Percentiles rank a stretch among this genome's conserved stretches.
Conservation (phyloP, 2,888 invertebrate species). For the Nowickia ferox region DNA sequence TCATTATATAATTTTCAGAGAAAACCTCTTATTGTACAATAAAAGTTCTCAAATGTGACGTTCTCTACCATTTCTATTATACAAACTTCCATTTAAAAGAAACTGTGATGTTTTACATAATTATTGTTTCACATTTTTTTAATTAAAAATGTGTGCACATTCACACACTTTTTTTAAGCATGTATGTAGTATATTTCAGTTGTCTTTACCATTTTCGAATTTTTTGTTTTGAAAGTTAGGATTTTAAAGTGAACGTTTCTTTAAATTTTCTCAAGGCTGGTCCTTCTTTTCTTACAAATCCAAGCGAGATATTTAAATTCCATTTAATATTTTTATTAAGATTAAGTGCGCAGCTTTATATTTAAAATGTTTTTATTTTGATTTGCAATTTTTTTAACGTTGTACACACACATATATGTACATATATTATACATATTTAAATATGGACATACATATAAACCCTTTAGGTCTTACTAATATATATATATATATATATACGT, state of each 20-base stretch:
- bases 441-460: too few relatives aligned
- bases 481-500: too few relatives aligned
- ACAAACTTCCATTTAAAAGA: conserved; percentile 58
- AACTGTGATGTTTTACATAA: conserved; percentile 67
- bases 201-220: conserved; percentile 27
- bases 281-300: conserved; percentile 15
- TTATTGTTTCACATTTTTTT: neutral
- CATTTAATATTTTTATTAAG: conserved; percentile 23
- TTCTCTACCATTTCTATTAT: conserved; percentile 37
- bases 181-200: neutral
- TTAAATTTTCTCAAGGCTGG: conserved; percentile 32
- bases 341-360: conserved; percentile 66
- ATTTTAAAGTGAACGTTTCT: conserved; percentile 32
- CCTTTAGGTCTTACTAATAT: too few relatives aligned
- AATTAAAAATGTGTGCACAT: conserved; percentile 26
- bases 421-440: neutral
- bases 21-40: conserved; percentile 1
- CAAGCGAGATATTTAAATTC: neutral
- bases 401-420: neutral
- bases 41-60: conserved; percentile 38
- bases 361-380: conserved; percentile 23
- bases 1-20: conserved; percentile 20
- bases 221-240: neutral
- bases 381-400: conserved; percentile 31
- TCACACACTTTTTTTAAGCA: neutral